A percentile compares a stretch with the other conserved stretches of the same genome.
Conservation (phyloP, 2,888 invertebrate species). For the Drosophila meridionalis region DNA sequence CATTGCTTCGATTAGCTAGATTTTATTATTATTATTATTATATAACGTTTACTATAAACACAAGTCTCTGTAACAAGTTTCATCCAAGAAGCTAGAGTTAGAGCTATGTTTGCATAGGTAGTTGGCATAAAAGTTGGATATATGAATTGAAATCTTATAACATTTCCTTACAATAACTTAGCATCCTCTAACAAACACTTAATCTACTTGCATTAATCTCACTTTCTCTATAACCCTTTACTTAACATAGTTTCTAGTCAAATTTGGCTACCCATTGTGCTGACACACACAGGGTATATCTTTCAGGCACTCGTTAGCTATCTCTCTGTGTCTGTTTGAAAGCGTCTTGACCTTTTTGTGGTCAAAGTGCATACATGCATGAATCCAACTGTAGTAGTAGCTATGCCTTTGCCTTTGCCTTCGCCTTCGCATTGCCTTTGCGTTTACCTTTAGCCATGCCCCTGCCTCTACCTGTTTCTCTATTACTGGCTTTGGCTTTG, state of each 20-base stretch:
- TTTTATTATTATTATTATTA: background rate
- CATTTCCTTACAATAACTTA: background rate
- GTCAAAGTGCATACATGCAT: constrained; percentile 79
- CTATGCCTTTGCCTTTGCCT: constrained; percentile 25
- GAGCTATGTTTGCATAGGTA: background rate
- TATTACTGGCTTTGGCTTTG: constrained; percentile 10
- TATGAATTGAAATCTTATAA: background rate
- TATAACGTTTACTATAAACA: background rate
- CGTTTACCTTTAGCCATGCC: background rate
- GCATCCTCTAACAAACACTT: background rate
- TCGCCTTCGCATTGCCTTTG: constrained; percentile 1
- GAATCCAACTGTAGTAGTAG: constrained; percentile 55
- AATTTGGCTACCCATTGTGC: background rate
- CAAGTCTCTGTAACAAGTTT: no score
- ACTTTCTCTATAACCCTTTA: background rate
- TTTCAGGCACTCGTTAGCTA: constrained; percentile 10
- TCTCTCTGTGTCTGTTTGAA: constrained; percentile 29
- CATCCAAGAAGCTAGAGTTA: no score
- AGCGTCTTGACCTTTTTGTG: constrained; percentile 75
- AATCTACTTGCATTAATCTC: background rate
- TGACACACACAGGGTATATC: constrained; percentile 22
- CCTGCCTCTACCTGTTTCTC: constrained; percentile 15
- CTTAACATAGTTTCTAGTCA: background rate
- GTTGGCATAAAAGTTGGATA: background rate
- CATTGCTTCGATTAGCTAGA: background rate